Conservation (phyloP, 2,888 invertebrate species). For the Calliphora vomitoria region DNA sequence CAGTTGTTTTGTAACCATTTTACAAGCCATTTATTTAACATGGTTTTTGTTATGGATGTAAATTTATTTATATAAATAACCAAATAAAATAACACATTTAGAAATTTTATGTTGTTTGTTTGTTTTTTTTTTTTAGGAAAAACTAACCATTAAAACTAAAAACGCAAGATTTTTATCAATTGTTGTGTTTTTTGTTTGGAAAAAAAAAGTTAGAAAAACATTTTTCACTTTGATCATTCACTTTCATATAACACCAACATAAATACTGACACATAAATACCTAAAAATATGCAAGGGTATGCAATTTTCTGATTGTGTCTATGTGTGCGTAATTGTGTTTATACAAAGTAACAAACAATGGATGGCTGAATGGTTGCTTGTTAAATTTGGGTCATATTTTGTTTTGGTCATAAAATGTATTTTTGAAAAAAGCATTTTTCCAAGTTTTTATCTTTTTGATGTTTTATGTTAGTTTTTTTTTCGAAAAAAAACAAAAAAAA, state of each 20-base stretch:
- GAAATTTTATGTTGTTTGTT: not conserved
- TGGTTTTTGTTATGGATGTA: constrained; percentile 22
- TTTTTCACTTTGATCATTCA: constrained; percentile 53
- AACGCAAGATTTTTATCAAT: constrained; percentile 65
- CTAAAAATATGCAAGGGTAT: constrained; percentile 46
- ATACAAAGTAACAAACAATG: constrained; percentile 37
- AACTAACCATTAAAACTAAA: constrained; percentile 47
- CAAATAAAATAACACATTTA: constrained; percentile 36
- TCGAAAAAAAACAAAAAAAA: not conserved
- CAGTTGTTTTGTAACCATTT: constrained; percentile 63
- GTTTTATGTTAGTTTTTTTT: constrained; percentile 1
- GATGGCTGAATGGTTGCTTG: constrained; percentile 28
- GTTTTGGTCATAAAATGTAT: constrained; percentile 56
- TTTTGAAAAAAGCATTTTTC: constrained; percentile 39
- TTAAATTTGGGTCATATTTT: constrained; percentile 67
- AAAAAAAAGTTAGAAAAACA: constrained; percentile 1
- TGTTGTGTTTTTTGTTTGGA: constrained; percentile 32
- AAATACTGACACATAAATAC: not conserved
- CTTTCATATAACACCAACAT: constrained; percentile 31
- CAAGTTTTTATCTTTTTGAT: constrained; percentile 39
- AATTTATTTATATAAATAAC: constrained; percentile 55
- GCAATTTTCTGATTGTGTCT: constrained; percentile 39
- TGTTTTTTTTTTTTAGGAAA: constrained; percentile 3
- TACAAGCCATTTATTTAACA: constrained; percentile 69
- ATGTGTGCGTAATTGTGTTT: constrained; percentile 48